phyloP scores from a whole-genome alignment of 2,113 vertebrate species.

The Dryoscopus gambensis region DNA sequence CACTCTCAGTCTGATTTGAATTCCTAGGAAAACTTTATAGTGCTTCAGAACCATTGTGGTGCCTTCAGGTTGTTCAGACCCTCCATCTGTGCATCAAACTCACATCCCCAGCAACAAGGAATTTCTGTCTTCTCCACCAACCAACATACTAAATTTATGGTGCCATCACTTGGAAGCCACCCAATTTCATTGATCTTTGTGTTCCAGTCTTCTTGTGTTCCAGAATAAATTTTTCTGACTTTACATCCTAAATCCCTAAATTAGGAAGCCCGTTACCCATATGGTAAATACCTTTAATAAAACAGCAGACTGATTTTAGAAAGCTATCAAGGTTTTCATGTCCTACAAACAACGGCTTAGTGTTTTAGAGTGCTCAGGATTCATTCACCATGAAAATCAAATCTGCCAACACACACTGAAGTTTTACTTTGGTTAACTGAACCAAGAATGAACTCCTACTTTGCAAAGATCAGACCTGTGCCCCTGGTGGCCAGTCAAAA shows the following conservation, averaged over 20 bases:
- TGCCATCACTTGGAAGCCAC: neutral
- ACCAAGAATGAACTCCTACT: neutral
- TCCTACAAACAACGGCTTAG: neutral
- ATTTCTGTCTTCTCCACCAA: neutral
- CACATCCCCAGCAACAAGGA: accelerated
- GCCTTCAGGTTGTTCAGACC: neutral
- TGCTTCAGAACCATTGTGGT: neutral
- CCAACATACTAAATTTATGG: neutral
- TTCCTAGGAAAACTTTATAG: neutral
- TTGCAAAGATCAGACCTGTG: neutral
- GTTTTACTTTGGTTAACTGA: neutral
- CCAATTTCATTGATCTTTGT: neutral
- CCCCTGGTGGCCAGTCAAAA: neutral
- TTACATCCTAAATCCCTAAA: neutral
- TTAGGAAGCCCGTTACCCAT: neutral
- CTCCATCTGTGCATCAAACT: neutral
- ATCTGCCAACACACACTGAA: neutral
- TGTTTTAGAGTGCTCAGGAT: neutral
- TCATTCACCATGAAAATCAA: neutral
- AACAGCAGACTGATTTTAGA: neutral
- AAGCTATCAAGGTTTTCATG: neutral
- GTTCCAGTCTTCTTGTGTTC: neutral
- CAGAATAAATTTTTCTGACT: neutral
- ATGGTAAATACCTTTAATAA: neutral
- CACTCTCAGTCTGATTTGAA: neutral